A percentile compares a stretch with the other conserved stretches of the same genome.
These are phyloP conservation scores for Cyclina sinensis DNA, from an alignment of 1,140 invertebrate species.

Conservation along the genomic window DNA sequence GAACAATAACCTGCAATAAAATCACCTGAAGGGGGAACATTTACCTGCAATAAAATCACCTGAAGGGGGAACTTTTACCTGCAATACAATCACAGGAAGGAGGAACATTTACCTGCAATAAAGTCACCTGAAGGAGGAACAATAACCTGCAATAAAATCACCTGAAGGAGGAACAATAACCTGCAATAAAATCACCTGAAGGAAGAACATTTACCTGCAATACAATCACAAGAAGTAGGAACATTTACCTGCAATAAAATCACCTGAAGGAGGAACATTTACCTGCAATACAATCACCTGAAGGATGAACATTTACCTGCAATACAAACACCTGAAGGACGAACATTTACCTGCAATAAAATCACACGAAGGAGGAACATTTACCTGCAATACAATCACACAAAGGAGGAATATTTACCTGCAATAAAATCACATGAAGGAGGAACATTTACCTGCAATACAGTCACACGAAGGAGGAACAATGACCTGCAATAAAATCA, in stretches of 20 bases:
- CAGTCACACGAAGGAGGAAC: neutral
- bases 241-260: neutral
- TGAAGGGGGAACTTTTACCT: neutral
- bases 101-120: no score
- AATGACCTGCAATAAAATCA: neutral
- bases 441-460: neutral
- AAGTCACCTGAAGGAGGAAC: neutral
- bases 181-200: no score
- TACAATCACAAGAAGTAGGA: neutral
- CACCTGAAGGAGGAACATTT: no score
- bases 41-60: neutral
- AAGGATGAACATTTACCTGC: neutral
- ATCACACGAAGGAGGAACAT: neutral
- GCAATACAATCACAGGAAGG: neutral
- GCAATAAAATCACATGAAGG: neutral
- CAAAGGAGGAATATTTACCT: neutral
- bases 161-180: no score
- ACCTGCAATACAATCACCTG: no score
- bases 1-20: neutral
- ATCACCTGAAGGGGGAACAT: neutral
- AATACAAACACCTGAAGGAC: neutral
- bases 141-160: neutral
- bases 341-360: neutral
- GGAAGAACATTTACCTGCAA: neutral
- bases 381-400: neutral